These are phyloP conservation scores for Sphecodes monilicornis DNA, from an alignment of 2,888 invertebrate genomes.

Conservation along the genomic window DNA sequence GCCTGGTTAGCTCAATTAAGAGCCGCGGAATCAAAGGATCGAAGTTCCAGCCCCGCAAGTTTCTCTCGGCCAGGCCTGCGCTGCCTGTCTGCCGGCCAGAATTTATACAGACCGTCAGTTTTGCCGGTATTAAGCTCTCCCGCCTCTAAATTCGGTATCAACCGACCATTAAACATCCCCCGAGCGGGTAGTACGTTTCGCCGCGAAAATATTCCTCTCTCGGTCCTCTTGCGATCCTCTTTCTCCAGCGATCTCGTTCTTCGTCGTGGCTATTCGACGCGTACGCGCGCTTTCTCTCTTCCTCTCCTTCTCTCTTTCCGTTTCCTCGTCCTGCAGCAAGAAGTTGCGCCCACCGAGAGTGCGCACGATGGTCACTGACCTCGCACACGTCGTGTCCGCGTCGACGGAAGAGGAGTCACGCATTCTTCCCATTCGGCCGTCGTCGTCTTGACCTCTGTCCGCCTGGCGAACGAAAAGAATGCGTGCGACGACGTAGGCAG, in stretches of 20 bases:
- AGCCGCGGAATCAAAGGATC: conserved; percentile 50
- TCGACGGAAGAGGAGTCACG: conserved; percentile 73
- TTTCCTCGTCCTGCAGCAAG: conserved; percentile 55
- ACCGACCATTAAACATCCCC: conserved; percentile 63
- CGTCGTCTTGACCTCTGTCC: conserved; percentile 69
- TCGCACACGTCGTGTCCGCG: conserved; percentile 76
- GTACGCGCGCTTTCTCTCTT: conserved; percentile 21
- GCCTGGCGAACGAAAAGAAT: conserved; percentile 65
- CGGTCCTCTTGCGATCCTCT: not conserved
- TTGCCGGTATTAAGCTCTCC: conserved; percentile 17
- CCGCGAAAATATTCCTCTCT: conserved; percentile 28
- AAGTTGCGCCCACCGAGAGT: conserved; percentile 69
- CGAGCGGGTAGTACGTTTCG: conserved; percentile 49
- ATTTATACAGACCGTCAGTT: conserved; percentile 43
- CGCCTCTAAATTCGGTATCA: conserved; percentile 70
- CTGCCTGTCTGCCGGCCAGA: conserved; percentile 32
- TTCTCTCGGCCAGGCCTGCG: not conserved
- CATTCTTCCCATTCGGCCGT: conserved; percentile 73
- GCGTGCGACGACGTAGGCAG: conserved; percentile 44
- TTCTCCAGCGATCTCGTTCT: conserved; percentile 36
- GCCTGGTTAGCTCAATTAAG: conserved; percentile 51
- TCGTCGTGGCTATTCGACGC: conserved; percentile 8
- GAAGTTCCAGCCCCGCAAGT: conserved; percentile 32
- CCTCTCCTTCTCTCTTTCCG: conserved; percentile 18
- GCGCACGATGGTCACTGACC: conserved; percentile 77